A percentile compares a stretch with the other conserved stretches of the same genome.
These are phyloP conservation scores for Mercenaria mercenaria DNA, from an alignment of 1,140 invertebrate genomes.

Conservation along the genomic window DNA sequence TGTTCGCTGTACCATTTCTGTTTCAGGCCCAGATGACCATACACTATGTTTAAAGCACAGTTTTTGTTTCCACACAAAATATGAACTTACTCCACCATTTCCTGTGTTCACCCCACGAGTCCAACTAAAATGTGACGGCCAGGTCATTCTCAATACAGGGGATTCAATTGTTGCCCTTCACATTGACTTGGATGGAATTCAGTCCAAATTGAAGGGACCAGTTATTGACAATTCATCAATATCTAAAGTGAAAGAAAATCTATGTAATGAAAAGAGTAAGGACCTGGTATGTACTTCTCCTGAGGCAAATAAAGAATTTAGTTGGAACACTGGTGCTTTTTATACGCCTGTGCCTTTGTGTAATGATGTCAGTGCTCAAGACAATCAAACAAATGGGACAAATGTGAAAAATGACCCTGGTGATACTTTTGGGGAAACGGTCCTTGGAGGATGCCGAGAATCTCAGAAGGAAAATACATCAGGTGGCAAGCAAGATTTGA, in stretches of 20 bases:
- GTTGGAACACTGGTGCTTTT: conserved; percentile 46
- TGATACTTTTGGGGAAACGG: neutral
- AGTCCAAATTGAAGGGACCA: conserved; percentile 26
- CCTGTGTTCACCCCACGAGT: conserved; percentile 89
- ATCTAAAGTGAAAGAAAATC: conserved; percentile 31
- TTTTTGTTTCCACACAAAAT: conserved; percentile 90
- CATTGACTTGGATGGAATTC: conserved; percentile 61
- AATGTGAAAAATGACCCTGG: neutral
- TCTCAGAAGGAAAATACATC: conserved; percentile 64
- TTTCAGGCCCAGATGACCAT: conserved; percentile 55
- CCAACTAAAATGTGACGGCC: conserved; percentile 89
- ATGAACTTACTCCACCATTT: conserved; percentile 90
- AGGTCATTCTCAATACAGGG: conserved; percentile 91
- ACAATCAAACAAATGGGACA: neutral
- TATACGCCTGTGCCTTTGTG: conserved; percentile 41
- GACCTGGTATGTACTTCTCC: conserved; percentile 51
- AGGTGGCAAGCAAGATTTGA: conserved; percentile 11
- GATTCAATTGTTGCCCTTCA: conserved; percentile 90
- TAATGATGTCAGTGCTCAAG: conserved; percentile 19
- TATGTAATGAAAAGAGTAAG: conserved; percentile 49
- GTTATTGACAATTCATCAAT: conserved; percentile 26
- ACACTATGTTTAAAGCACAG: conserved; percentile 89
- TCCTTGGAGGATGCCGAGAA: conserved; percentile 3
- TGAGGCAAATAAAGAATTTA: conserved; percentile 55
- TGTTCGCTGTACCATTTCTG: too few relatives aligned